phyloP scores from a whole-genome alignment of 2,888 invertebrate genomes.

The Saturnia pavonia region DNA sequence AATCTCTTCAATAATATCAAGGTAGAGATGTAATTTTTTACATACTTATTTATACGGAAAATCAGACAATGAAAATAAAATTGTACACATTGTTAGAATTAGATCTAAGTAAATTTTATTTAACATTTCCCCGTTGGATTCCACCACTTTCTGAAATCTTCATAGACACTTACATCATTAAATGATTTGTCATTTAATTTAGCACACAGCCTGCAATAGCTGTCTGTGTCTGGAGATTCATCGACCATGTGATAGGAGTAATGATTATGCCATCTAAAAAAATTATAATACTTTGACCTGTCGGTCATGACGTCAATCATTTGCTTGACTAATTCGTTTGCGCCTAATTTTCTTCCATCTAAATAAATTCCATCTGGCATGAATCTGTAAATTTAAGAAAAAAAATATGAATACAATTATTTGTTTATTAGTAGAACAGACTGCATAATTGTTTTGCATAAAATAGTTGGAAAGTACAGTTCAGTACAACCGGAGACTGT shows the following conservation, averaged over 20 bases:
- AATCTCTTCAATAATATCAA: too few species aligned
- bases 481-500: too few species aligned
- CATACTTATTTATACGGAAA: too few species aligned
- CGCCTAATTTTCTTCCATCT: conserved; percentile 32
- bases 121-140: conserved; percentile 27
- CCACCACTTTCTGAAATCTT: conserved; percentile 37
- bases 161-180: conserved; percentile 23
- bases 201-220: conserved; percentile 43
- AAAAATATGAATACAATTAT: too few species aligned
- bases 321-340: conserved; percentile 31
- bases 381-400: conserved; percentile 37
- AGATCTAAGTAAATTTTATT: not conserved
- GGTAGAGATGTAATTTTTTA: too few species aligned
- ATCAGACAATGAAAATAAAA: not conserved
- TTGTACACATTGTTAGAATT: not conserved
- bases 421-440: too few species aligned
- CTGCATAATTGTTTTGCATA: too few species aligned
- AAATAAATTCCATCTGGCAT: conserved; percentile 45
- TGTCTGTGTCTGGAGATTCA: conserved; percentile 37
- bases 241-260: conserved; percentile 36
- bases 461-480: too few species aligned
- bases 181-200: conserved; percentile 33
- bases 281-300: conserved; percentile 35
- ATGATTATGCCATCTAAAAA: conserved; percentile 44
- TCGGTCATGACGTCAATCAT: conserved; percentile 38